A percentile compares a stretch with the other conserved stretches of the same genome.
Evolutionary conservation across 2,888 invertebrate species (phyloP).

Genomic region (Bhutanitis thaidina): DNA sequence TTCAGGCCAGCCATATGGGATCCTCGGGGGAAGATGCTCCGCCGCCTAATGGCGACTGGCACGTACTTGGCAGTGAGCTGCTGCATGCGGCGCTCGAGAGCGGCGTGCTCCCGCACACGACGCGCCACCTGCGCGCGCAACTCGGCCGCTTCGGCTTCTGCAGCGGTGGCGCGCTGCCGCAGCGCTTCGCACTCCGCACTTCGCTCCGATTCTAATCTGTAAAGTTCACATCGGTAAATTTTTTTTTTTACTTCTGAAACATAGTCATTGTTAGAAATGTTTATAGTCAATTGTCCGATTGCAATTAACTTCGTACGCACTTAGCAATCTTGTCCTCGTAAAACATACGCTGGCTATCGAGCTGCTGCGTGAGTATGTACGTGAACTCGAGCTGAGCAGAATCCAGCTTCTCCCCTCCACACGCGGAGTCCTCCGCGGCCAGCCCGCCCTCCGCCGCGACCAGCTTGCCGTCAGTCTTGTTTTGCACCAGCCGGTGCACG

Average conservation of each 20-base stretch:
- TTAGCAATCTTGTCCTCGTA: slow-evolving; percentile 87
- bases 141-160: slow-evolving; percentile 65
- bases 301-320: slow-evolving; percentile 31
- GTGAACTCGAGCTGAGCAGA: slow-evolving; percentile 98
- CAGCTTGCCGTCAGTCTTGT: slow-evolving; percentile 97
- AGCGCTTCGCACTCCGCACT: slow-evolving; percentile 76
- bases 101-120: slow-evolving; percentile 83
- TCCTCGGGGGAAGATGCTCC: too few relatives aligned
- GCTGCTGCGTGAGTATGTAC: slow-evolving; percentile 95
- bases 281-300: too few relatives aligned
- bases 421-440: slow-evolving; percentile 70
- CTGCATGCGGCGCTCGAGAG: slow-evolving; percentile 85
- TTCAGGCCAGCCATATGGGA: too few relatives aligned
- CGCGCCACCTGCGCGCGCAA: slow-evolving; percentile 72
- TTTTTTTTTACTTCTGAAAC: too few relatives aligned
- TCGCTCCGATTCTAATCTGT: slow-evolving; percentile 68
- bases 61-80: slow-evolving; percentile 81
- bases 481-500: slow-evolving; percentile 97
- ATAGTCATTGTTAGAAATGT: too few relatives aligned
- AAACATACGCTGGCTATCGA: slow-evolving; percentile 95
- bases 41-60: neutral
- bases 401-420: slow-evolving; percentile 87
- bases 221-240: neutral
- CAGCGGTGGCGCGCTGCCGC: slow-evolving; percentile 68
- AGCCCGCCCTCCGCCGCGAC: slow-evolving; percentile 88